Conservation (phyloP, 1,140 invertebrate species). For the Homarus americanus region DNA sequence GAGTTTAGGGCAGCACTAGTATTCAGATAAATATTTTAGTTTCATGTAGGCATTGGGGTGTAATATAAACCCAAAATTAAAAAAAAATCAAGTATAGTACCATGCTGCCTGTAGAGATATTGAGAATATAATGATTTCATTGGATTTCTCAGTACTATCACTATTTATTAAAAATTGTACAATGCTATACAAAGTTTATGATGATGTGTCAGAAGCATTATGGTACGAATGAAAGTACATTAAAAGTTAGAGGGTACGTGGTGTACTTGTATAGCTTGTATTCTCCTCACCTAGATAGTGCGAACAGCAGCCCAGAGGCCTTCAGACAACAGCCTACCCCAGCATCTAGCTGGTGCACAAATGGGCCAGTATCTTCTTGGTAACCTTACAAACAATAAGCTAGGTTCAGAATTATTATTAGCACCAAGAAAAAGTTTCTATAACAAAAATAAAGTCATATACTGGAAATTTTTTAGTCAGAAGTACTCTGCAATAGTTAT, state of each 20-base stretch:
- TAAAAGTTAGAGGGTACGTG: slow-evolving; percentile 1
- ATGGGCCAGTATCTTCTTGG: slow-evolving; percentile 39
- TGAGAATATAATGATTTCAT: slow-evolving; percentile 26
- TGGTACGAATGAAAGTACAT: slow-evolving; percentile 12
- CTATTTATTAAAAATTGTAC: slow-evolving; percentile 38
- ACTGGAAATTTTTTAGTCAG: slow-evolving; percentile 7
- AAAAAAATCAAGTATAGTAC: slow-evolving; percentile 39
- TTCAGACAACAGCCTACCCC: slow-evolving; percentile 25
- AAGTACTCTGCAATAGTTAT: background rate
- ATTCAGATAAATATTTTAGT: slow-evolving; percentile 29
- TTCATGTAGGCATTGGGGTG: slow-evolving; percentile 43
- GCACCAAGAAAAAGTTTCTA: background rate
- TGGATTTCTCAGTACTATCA: slow-evolving; percentile 34
- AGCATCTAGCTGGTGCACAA: slow-evolving; percentile 43
- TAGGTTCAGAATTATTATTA: background rate
- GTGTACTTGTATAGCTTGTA: slow-evolving; percentile 30
- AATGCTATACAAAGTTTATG: slow-evolving; percentile 18
- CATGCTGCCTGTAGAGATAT: slow-evolving; percentile 54
- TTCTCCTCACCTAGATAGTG: slow-evolving; percentile 37
- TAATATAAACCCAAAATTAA: slow-evolving; percentile 7
- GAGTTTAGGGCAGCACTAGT: slow-evolving; percentile 48
- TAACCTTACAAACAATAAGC: background rate
- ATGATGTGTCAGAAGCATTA: background rate
- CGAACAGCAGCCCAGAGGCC: slow-evolving; percentile 14
- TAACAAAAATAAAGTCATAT: background rate